Evolutionary conservation across 1,140 invertebrate genomes (phyloP).

Genomic region (Sycobia sp.): DNA sequence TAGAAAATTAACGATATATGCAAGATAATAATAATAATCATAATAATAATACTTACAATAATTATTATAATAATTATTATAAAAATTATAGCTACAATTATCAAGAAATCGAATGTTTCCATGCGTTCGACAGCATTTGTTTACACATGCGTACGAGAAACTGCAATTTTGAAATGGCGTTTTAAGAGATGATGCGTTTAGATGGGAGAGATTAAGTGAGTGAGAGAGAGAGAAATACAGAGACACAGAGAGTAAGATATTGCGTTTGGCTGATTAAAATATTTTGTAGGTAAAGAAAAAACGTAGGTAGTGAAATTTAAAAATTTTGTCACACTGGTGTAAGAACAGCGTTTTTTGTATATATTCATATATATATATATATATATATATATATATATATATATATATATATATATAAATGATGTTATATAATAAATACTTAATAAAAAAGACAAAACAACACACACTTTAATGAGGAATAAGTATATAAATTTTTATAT

Average conservation of each 20-base stretch:
- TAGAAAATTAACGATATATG: too few relatives aligned
- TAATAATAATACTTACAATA: too few relatives aligned
- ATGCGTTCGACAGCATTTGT: conserved; percentile 15
- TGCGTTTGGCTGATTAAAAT: conserved; percentile 25
- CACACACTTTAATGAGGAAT: conserved; percentile 17
- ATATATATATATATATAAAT: conserved; percentile 33
- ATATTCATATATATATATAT: too few relatives aligned
- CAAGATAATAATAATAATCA: too few relatives aligned
- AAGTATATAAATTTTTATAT: conserved; percentile 12
- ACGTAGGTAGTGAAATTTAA: conserved; percentile 34
- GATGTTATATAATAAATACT: conserved; percentile 31
- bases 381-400: too few relatives aligned
- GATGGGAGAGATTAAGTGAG: not conserved
- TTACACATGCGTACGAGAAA: conserved; percentile 19
- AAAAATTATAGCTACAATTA: too few relatives aligned
- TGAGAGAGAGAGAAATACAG: conserved; percentile 16
- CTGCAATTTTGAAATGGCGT: conserved; percentile 19
- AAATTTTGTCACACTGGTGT: conserved; percentile 29
- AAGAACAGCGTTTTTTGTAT: conserved; percentile 27
- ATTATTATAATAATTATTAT: too few relatives aligned
- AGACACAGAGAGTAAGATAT: not conserved
- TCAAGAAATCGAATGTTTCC: not conserved
- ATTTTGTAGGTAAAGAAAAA: conserved; percentile 32
- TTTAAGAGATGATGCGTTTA: not conserved
- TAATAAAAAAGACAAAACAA: conserved; percentile 28